Evolutionary conservation across 2,113 vertebrate species (phyloP).

Genomic region (Dissostichus mawsoni): DNA sequence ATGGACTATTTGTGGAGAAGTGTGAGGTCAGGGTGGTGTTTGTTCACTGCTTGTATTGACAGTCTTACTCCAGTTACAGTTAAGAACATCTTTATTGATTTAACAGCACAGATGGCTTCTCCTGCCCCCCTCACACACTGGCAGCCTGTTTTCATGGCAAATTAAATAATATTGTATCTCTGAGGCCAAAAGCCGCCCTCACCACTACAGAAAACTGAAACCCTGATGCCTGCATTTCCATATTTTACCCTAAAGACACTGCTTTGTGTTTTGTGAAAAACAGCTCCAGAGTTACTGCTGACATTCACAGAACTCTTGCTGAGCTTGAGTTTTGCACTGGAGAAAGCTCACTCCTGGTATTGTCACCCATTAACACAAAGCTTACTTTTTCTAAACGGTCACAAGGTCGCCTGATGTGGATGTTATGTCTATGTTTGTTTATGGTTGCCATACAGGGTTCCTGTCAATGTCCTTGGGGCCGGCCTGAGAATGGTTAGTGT

Average conservation of each 20-base stretch:
- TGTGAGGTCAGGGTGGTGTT: constrained; percentile 18
- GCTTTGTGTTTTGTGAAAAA: constrained; percentile 4
- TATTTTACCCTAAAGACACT: constrained; percentile 30
- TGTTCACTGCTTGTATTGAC: constrained; percentile 30
- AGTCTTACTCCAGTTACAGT: constrained; percentile 48
- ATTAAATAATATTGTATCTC: constrained; percentile 55
- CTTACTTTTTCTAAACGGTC: constrained; percentile 20
- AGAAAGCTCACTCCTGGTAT: constrained; percentile 9
- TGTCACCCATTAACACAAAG: constrained; percentile 46
- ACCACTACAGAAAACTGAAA: constrained; percentile 46
- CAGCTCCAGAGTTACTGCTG: constrained; percentile 15
- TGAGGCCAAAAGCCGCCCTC: constrained; percentile 27
- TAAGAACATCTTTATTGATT: constrained; percentile 60
- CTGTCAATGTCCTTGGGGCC: constrained; percentile 58
- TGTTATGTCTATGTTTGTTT: constrained; percentile 63
- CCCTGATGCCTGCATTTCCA: constrained; percentile 30
- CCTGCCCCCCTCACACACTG: constrained; percentile 14
- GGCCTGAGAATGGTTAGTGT: constrained; percentile 56
- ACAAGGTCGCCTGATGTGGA: constrained; percentile 48
- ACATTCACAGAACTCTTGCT: constrained; percentile 1
- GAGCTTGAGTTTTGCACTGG: constrained; percentile 2
- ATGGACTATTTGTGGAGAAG: not conserved
- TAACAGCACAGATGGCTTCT: constrained; percentile 48
- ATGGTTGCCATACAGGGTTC: constrained; percentile 61
- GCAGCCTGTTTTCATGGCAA: constrained; percentile 54